Evolutionary conservation across 1,140 invertebrate genomes (phyloP), one percentile per base, ranked within the genome.

Genomic region (Meteorus sp.): DNA sequence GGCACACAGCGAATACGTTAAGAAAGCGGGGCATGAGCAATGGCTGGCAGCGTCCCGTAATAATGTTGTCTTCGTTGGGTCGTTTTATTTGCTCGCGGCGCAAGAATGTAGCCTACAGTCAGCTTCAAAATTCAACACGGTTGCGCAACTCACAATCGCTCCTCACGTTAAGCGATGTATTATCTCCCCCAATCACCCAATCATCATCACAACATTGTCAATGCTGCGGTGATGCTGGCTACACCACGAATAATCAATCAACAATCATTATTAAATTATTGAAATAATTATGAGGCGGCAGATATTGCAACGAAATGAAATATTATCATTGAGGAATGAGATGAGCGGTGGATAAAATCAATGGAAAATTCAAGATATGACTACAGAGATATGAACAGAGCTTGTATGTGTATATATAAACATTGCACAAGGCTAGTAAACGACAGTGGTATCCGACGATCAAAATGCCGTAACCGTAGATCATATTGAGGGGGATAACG

Each of bases 21-120:
- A 75, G 74, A 69, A 76, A 74, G 70, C 73, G 67, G 54, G 68
- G 76, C 74, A 78, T 79, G 75, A 79, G 77, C 77, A 79, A 76
- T 77, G 76, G 75, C 76, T 77, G 74, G 74, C 71, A 76, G 68
- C 61, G 73, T 71, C 70, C 64, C 69, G 73, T 79, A 79, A 79
- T 79, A 79, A 79, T 76, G 76, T 79, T 78, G 77, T 79, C 76
- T 76, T 75, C 69, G 74, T 76, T 68, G 72, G 63, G 61, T 71
- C 70, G 69, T 78, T 77, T 79, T 77, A 79, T 79, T 79, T 76
- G 74, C 75, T 71, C 72, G 69, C 70, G 72, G 72, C 73, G 67
- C 72, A 79, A 78, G 77, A 79, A 79, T 79, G 77, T 76, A 73
- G 76, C 73, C 75, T 79, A 79, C 77, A 79, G 77, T 79, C 76